These are phyloP conservation scores for Anneissia japonica DNA, from an alignment of 35 echinoderm and acorn worm species.

Conservation along the genomic window DNA sequence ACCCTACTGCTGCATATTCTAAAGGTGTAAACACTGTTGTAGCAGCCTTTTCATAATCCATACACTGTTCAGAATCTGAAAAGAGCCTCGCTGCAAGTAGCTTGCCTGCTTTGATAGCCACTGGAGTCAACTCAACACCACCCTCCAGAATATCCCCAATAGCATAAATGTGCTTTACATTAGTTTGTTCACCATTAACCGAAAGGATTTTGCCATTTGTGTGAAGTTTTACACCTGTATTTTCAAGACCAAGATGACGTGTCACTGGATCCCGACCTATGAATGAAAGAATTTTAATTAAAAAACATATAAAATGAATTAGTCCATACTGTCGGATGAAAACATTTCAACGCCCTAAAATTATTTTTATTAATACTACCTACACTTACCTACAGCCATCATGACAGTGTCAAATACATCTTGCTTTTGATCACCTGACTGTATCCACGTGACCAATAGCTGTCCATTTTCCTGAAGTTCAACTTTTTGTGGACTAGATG, in stretches of 20 bases:
- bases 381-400: constrained; percentile 88
- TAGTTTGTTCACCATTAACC: constrained; percentile 57
- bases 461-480: constrained; percentile 29
- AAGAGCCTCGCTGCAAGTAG: constrained; percentile 84
- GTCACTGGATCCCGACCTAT: constrained; percentile 80
- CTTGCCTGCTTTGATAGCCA: constrained; percentile 97
- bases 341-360: no score
- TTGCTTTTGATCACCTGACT: background rate
- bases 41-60: constrained; percentile 77
- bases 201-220: constrained; percentile 50
- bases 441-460: constrained; percentile 55
- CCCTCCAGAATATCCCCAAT: constrained; percentile 87
- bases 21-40: constrained; percentile 97
- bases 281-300: background rate
- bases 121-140: constrained; percentile 86
- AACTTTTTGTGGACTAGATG: constrained; percentile 39
- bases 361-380: no score
- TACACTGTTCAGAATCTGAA: constrained; percentile 29
- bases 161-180: constrained; percentile 82
- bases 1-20: constrained; percentile 76
- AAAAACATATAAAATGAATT: background rate
- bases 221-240: constrained; percentile 38
- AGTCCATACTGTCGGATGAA: background rate
- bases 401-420: constrained; percentile 82
- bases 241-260: constrained; percentile 46